Percentiles rank a stretch among this genome's conserved stretches.
Evolutionary conservation across 2,888 invertebrate species (phyloP).

Genomic region (Empis stercorea): DNA sequence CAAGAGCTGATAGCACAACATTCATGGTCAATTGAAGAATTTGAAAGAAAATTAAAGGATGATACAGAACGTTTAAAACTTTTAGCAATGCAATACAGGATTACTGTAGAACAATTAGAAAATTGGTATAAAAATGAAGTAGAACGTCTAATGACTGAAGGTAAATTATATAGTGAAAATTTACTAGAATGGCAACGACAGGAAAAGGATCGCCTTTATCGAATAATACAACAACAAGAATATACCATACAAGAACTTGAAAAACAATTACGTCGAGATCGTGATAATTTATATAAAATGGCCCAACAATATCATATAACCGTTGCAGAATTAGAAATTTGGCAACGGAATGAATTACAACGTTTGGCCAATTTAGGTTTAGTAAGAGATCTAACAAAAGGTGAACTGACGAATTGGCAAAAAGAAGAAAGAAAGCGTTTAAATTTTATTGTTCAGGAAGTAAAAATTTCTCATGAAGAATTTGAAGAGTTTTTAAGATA

Average conservation of each 20-base stretch:
- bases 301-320: conserved; percentile 22
- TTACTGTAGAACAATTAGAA: conserved; percentile 22
- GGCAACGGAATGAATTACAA: conserved; percentile 24
- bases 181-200: conserved; percentile 23
- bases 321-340: conserved; percentile 23
- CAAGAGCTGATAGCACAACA: conserved; percentile 19
- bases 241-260: conserved; percentile 20
- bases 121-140: conserved; percentile 26
- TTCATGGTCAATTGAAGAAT: conserved; percentile 20
- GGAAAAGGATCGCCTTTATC: conserved; percentile 25
- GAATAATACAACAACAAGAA: conserved; percentile 17
- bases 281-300: conserved; percentile 15
- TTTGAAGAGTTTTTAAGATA: conserved; percentile 22
- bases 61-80: conserved; percentile 21
- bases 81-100: conserved; percentile 21
- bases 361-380: conserved; percentile 24
- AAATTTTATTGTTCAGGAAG: conserved; percentile 21
- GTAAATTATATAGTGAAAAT: conserved; percentile 19
- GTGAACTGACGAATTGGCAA: conserved; percentile 18
- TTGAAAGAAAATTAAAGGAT: conserved; percentile 21
- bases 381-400: conserved; percentile 13
- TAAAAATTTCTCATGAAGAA: conserved; percentile 25
- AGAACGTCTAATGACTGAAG: conserved; percentile 20
- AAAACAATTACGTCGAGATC: conserved; percentile 17
- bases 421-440: conserved; percentile 24